phyloP scores from a whole-genome alignment of 2,113 vertebrate genomes.

The Hemichromis elongatus region DNA sequence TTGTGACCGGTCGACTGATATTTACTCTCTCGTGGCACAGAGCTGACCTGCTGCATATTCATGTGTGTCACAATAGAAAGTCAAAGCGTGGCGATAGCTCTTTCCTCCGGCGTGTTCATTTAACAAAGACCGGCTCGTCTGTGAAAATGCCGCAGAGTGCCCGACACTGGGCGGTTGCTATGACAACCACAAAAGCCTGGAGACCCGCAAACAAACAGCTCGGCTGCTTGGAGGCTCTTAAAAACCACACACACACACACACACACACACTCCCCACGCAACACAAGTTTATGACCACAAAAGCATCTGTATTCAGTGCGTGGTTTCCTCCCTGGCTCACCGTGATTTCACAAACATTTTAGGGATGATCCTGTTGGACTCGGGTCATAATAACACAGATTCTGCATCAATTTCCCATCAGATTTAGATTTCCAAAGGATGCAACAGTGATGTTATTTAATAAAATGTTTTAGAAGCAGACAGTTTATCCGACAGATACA shows the following conservation, averaged over 20 bases:
- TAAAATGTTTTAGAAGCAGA: background rate
- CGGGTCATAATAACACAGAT: background rate
- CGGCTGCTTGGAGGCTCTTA: background rate
- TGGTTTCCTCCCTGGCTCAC: background rate
- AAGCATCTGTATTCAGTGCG: background rate
- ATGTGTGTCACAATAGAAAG: slow-evolving; percentile 2
- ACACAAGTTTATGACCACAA: slow-evolving; percentile 9
- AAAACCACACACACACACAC: background rate
- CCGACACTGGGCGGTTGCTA: slow-evolving; percentile 41
- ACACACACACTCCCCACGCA: background rate
- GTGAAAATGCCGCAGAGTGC: slow-evolving; percentile 59
- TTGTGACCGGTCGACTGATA: slow-evolving; percentile 23
- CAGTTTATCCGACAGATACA: background rate
- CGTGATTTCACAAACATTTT: background rate
- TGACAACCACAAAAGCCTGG: slow-evolving; percentile 54
- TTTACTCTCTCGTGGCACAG: slow-evolving; percentile 14
- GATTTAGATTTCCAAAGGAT: background rate
- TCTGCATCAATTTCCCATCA: background rate
- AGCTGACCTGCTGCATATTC: slow-evolving; percentile 35
- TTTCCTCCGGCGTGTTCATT: slow-evolving; percentile 20
- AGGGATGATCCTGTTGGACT: background rate
- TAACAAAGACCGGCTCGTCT: slow-evolving; percentile 29
- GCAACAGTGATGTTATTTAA: background rate
- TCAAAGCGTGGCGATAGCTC: slow-evolving; percentile 33
- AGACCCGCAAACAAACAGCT: slow-evolving; percentile 63